Conservation (phyloP, 2,888 invertebrate species). For the Parelbella ahira region DNA sequence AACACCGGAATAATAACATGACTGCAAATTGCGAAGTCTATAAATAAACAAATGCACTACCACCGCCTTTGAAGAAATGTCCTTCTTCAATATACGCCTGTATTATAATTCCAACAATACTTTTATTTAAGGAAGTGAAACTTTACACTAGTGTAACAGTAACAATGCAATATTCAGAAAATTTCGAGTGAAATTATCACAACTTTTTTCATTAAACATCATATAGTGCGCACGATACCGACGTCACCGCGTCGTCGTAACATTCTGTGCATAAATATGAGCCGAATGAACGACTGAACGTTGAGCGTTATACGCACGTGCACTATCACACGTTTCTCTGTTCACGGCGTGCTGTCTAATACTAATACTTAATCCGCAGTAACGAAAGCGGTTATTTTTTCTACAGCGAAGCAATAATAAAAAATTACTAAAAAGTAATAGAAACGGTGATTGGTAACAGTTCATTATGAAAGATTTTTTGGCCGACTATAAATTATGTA, state of each 20-base stretch:
- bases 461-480: too few relatives aligned
- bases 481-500: too few relatives aligned
- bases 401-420: too few relatives aligned
- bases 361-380: too few relatives aligned
- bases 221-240: conserved; percentile 8
- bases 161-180: conserved; percentile 1
- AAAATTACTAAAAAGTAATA: too few relatives aligned
- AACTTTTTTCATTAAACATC: neutral
- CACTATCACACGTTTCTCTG: conserved; percentile 12
- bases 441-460: too few relatives aligned
- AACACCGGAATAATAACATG: conserved; percentile 72
- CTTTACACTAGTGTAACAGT: conserved; percentile 1
- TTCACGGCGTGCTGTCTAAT: too few relatives aligned
- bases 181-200: conserved; percentile 1
- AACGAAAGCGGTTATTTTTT: too few relatives aligned
- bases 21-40: conserved; percentile 75
- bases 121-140: neutral
- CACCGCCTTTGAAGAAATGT: conserved; percentile 48
- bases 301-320: conserved; percentile 7
- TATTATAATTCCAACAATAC: conserved; percentile 1
- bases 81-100: conserved; percentile 27
- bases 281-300: conserved; percentile 1
- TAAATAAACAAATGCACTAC: conserved; percentile 78
- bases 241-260: conserved; percentile 15
- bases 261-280: conserved; percentile 3